A percentile compares a stretch with the other conserved stretches of the same genome.
Conservation (phyloP, 2,888 invertebrate species). For the Sphaerophoria rueppellii region DNA sequence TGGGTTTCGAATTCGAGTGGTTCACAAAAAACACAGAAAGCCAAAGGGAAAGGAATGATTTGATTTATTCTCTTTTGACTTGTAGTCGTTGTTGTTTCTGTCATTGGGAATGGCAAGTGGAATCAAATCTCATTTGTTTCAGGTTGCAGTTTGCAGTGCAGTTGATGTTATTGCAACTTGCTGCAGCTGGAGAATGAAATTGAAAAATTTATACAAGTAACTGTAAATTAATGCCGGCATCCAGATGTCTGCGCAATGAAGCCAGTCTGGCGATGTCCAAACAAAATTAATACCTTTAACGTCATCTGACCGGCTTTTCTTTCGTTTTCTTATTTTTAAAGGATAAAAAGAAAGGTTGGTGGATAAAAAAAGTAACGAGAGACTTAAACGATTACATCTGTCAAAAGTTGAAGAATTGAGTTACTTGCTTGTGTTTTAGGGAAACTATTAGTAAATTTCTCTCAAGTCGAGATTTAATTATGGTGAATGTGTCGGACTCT, state of each 20-base stretch:
- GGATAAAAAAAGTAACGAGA: neutral
- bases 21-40: neutral
- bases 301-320: neutral
- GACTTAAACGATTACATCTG: constrained; percentile 28
- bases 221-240: neutral
- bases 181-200: neutral
- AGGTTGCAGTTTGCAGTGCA: neutral
- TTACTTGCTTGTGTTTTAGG: neutral
- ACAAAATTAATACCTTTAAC: neutral
- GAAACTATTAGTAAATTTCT: neutral
- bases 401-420: neutral
- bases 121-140: neutral
- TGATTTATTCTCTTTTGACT: neutral
- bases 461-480: constrained; percentile 1
- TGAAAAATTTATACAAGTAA: neutral
- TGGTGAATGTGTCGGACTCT: neutral
- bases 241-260: neutral
- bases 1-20: neutral
- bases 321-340: neutral
- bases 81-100: neutral
- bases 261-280: neutral
- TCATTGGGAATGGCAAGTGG: neutral
- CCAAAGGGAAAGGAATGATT: neutral
- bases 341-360: neutral
- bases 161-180: neutral